phyloP scores from a whole-genome alignment of 2,797 vertebrate genomes.

The Pteronotus mesoamericanus region DNA sequence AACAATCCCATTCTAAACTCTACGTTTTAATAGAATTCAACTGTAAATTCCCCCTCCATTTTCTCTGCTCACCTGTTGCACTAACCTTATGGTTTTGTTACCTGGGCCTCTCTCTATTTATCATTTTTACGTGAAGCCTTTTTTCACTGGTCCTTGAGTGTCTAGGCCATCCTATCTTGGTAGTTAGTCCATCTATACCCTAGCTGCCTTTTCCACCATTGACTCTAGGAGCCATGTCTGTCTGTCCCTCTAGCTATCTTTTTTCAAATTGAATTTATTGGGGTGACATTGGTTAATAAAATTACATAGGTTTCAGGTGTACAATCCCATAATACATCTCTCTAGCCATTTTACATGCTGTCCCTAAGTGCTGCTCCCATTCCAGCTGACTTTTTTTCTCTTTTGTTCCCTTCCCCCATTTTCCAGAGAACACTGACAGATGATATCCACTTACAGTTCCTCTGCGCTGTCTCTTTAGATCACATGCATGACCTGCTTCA shows the following conservation, averaged over 20 bases:
- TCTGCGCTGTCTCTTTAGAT: conserved; percentile 12
- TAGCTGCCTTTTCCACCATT: background rate
- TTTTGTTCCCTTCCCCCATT: background rate
- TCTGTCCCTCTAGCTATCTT: background rate
- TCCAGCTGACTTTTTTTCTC: background rate
- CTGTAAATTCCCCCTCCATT: background rate
- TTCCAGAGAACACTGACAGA: background rate
- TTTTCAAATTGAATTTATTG: background rate
- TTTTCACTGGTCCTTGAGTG: background rate
- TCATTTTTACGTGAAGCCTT: background rate
- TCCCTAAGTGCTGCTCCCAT: background rate
- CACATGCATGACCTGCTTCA: conserved; percentile 39
- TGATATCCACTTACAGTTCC: background rate
- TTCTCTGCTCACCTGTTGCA: background rate
- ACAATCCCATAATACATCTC: background rate
- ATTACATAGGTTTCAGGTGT: background rate
- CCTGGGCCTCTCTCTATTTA: background rate
- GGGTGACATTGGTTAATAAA: background rate
- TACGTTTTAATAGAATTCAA: background rate
- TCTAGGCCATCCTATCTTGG: background rate
- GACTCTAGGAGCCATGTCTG: background rate
- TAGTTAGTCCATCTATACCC: background rate
- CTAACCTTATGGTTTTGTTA: background rate
- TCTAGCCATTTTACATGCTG: background rate
- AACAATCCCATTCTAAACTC: conserved; percentile 19